Evolutionary conservation across 1,140 invertebrate species (phyloP).

Genomic region (Lysiphlebus fabarum): DNA sequence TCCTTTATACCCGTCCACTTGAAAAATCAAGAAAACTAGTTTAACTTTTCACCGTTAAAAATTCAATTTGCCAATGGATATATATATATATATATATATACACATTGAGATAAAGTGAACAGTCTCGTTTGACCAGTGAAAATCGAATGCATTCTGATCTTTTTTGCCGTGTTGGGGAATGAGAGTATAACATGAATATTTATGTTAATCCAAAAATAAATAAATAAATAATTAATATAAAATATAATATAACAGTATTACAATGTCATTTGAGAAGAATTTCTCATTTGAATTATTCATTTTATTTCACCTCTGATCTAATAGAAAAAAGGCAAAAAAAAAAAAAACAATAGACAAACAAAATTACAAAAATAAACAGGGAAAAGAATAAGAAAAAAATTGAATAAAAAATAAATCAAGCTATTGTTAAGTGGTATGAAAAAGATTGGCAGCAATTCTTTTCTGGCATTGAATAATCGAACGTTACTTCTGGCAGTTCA

Average conservation of each 20-base stretch:
- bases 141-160: background rate
- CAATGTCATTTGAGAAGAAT: background rate
- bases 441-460: background rate
- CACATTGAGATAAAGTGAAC: background rate
- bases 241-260: background rate
- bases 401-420: background rate
- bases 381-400: too few relatives aligned
- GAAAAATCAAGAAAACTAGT: conserved; percentile 54
- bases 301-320: too few relatives aligned
- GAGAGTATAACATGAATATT: too few relatives aligned
- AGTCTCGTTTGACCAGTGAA: background rate
- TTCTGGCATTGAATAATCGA: conserved; percentile 3
- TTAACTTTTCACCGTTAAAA: conserved; percentile 43
- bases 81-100: background rate
- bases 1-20: conserved; percentile 49
- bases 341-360: background rate
- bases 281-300: too few relatives aligned
- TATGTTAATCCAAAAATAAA: background rate
- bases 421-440: conserved; percentile 6
- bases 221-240: background rate
- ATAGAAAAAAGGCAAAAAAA: too few relatives aligned
- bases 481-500: conserved; percentile 4
- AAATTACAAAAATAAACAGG: background rate
- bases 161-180: too few relatives aligned
- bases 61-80: background rate